A percentile compares a stretch with the other conserved stretches of the same genome.
phyloP scores from a whole-genome alignment of 2,113 vertebrate genomes.

The Pelvicachromis taeniatus region DNA sequence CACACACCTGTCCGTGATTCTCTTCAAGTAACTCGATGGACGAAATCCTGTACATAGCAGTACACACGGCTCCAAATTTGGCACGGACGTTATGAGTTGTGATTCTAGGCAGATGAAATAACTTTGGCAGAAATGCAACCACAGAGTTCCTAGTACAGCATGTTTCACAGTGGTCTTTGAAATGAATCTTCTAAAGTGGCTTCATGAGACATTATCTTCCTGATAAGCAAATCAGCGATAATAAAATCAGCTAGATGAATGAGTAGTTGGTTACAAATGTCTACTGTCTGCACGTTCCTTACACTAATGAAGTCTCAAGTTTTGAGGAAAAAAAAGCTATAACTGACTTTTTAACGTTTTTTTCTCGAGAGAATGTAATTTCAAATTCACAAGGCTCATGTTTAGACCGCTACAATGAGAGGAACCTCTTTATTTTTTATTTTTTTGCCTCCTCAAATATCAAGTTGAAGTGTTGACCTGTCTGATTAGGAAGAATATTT shows the following conservation, averaged over 20 bases:
- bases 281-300: rapidly evolving
- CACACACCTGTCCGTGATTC: rapidly evolving
- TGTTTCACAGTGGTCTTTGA: neutral
- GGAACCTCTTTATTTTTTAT: too few relatives aligned
- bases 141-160: neutral
- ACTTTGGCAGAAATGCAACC: neutral
- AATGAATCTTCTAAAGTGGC: neutral
- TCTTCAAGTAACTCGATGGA: neutral
- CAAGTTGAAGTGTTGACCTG: neutral
- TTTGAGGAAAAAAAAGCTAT: neutral
- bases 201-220: neutral
- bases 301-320: neutral
- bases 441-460: rapidly evolving
- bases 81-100: neutral
- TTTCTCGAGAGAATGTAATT: neutral
- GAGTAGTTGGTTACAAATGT: neutral
- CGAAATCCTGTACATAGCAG: neutral
- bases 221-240: neutral
- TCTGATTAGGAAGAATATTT: neutral
- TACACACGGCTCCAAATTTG: rapidly evolving
- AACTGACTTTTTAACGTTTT: neutral
- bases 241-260: neutral
- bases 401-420: rapidly evolving
- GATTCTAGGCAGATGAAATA: neutral
- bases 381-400: neutral